Evolutionary conservation across 2,888 invertebrate genomes (phyloP).

Genomic region (Ornithoptera alexandrae): DNA sequence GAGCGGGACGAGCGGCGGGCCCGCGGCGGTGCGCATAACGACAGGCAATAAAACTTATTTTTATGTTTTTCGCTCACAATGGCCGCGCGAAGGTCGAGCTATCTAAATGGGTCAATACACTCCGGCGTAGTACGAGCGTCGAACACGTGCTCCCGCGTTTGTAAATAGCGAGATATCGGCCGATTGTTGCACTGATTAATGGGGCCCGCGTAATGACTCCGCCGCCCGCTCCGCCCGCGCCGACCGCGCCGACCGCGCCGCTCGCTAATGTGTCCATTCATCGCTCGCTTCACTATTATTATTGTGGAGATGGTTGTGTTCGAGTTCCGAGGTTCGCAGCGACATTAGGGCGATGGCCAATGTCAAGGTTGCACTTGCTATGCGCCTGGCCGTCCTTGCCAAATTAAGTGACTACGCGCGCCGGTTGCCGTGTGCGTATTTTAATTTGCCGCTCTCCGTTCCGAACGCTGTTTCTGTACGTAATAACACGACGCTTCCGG

Average conservation of each 20-base stretch:
- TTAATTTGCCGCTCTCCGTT: constrained; percentile 1
- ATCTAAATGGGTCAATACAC: constrained; percentile 81
- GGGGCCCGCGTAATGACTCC: constrained; percentile 77
- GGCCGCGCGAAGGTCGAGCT: constrained; percentile 80
- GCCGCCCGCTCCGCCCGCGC: constrained; percentile 46
- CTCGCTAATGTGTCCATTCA: constrained; percentile 56
- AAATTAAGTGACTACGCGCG: constrained; percentile 34
- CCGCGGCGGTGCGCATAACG: constrained; percentile 76
- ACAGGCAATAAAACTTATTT: constrained; percentile 80
- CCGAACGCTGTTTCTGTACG: not conserved
- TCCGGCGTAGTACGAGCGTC: constrained; percentile 75
- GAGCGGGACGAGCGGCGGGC: constrained; percentile 47
- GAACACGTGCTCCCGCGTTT: constrained; percentile 79
- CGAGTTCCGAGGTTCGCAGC: constrained; percentile 66
- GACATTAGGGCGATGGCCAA: constrained; percentile 72
- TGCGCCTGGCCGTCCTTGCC: constrained; percentile 58
- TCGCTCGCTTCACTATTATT: constrained; percentile 74
- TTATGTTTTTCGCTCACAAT: constrained; percentile 81
- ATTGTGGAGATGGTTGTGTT: constrained; percentile 72
- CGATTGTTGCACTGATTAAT: constrained; percentile 81
- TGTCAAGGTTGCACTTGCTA: constrained; percentile 77
- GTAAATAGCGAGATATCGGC: constrained; percentile 81
- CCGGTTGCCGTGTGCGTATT: constrained; percentile 2
- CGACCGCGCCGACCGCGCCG: constrained; percentile 51
- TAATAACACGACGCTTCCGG: not conserved